These are phyloP conservation scores for Rutpela maculata DNA, from an alignment of 2,888 invertebrate species.

Conservation along the genomic window DNA sequence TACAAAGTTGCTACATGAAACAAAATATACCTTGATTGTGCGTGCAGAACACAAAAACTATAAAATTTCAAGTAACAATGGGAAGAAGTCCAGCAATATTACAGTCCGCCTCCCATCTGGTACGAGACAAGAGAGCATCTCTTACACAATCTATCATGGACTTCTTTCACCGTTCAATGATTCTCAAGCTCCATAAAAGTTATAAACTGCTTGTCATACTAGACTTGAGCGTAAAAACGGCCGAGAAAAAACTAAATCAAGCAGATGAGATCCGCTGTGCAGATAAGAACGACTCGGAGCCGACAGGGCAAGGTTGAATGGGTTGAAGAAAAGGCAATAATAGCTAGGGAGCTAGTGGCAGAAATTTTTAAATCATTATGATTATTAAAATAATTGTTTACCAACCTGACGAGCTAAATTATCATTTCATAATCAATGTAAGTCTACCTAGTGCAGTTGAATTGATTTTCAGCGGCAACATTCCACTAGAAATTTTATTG, in stretches of 20 bases:
- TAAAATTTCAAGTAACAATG: not conserved
- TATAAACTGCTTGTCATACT: conserved; percentile 50
- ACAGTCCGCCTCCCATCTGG: conserved; percentile 18
- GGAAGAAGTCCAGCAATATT: not conserved
- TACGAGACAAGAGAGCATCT: conserved; percentile 12
- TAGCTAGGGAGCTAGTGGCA: too few relatives aligned
- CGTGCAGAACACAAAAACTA: not conserved
- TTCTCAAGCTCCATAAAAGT: conserved; percentile 38
- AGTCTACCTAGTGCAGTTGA: too few relatives aligned
- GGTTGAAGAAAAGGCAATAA: conserved; percentile 8
- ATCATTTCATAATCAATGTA: too few relatives aligned
- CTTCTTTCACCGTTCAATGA: conserved; percentile 41
- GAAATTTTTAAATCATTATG: too few relatives aligned
- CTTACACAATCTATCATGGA: conserved; percentile 45
- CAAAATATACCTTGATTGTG: not conserved
- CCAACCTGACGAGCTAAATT: too few relatives aligned
- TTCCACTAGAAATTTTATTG: too few relatives aligned
- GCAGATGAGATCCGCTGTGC: conserved; percentile 22
- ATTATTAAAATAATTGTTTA: too few relatives aligned
- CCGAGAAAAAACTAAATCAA: conserved; percentile 72
- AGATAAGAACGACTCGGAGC: conserved; percentile 22
- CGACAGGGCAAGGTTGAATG: conserved; percentile 33
- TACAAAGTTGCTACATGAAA: not conserved
- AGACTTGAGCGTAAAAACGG: conserved; percentile 35
- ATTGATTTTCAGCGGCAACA: too few relatives aligned